Base-by-base conservation (phyloP, 2,888 invertebrate species). In the Pediacus dermestoides region DNA sequence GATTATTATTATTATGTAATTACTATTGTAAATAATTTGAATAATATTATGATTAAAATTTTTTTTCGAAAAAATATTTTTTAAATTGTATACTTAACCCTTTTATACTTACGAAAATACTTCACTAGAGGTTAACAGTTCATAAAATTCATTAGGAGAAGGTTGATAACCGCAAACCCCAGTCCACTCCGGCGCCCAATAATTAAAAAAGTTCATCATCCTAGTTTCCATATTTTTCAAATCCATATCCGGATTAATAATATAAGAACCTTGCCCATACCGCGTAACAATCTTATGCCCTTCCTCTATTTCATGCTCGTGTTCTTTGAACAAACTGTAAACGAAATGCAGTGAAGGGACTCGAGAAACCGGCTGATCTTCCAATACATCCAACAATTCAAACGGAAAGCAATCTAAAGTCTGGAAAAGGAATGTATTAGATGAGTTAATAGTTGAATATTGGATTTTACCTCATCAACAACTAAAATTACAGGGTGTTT, bases 361-460 rank as follows among this genome's bases (percentile, higher is more conserved):
- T 38, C 91, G 72, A 1, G 82, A 78, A 0, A 86, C 80, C 0
- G 85, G 80, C 30, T 85, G 80, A n/a, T 74, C 67, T 41, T 71
- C 69, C 7, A 89, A 56, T 8, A 81, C 68, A 0, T 80, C 77
- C 37, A 88, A 69, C 45, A 78, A 79, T 68, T 91, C 90, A 82
- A 88, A 89, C 0, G 90, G 88, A 39, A 90, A 75, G 36, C 76
- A 74, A 68, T 89, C 88, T 8, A 89, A 64, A 52, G 74, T 71
- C 86, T 87, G 60, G 22, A 70, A 66, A 43, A n/a, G n/a, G n/a
- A n/a, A n/a, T n/a, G n/a, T n/a, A n/a, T n/a, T 21, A n/a, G 21
- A 7, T 21, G 7, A 21, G n/a, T 21, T 21, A 21, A 21, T 34
- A 30, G 12, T 12, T 22, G 26, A 15, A 2, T 13, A 35, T 7